Evolutionary conservation across 2,113 vertebrate species (phyloP), one percentile per base, ranked within the genome.

Genomic region (Heloderma charlesbogerti): DNA sequence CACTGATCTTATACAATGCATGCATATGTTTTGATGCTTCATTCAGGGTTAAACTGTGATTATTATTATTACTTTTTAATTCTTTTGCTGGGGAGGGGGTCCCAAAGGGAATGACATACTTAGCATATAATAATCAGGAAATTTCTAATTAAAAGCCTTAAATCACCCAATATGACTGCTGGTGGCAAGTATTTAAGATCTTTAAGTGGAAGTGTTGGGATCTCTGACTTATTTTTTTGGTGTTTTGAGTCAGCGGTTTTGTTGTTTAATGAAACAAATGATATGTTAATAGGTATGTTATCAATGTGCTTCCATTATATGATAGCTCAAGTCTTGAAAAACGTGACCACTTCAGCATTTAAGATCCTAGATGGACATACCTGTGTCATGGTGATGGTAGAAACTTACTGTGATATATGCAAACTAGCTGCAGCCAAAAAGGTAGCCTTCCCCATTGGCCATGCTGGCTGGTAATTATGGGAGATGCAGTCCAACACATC

Each of bases 81-180:
- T 15, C 0, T 9, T 2, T 80, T 63, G 4, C 0, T 0, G 2
- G 37, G 48, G 40, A 34, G 27, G 0, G 22, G 34, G 31, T 60
- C 87, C 40, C 5, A 15, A 0, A n/a, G 18, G 0, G 5, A 60
- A 3, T 34, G 12, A 0, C 43, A 6, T 5, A 2, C 60, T 25
- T 66, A 40, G 15, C 5, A 54, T 0, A 31, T 6, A 5, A 6
- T 1, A 9, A 43, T 57, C 27, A 22, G 66, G 0, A 78, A 63
- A 83, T 18, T 10, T 45, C 72, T 89, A 80, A 85, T 79, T 72
- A 0, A 66, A 0, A 0, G 2, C 16, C 71, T 37, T 0, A 1
- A 5, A 60, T 89, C 89, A 3, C 0, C 13, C 4, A 5, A 1
- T 0, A 0, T n/a, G 81, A 85, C 29, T 72, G 29, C 69, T 79